Evolutionary conservation across 2,113 vertebrate genomes (phyloP).

Genomic region (Pan troglodytes): NHGRI_mPanTro3-v2.1_pri NC_072421.2:95609001-95609500

Average conservation of each 20-base stretch:
- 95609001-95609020: neutral
- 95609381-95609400: neutral
- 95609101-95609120: neutral
- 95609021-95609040: neutral
- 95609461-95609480: neutral
- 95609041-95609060: neutral
- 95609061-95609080: neutral
- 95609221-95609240: neutral
- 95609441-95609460: slow-evolving; percentile 9
- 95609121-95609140: neutral
- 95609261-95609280: neutral
- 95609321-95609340: neutral
- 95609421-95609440: neutral
- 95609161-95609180: neutral
- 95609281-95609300: neutral
- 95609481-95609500: neutral
- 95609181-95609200: neutral
- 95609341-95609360: neutral
- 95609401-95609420: neutral
- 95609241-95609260: neutral
- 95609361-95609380: neutral
- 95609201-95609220: neutral
- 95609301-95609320: neutral
- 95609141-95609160: neutral
- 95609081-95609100: neutral